phyloP scores from a whole-genome alignment of 2,797 vertebrate genomes.

The Urocyon cinereoargenteus region DNA sequence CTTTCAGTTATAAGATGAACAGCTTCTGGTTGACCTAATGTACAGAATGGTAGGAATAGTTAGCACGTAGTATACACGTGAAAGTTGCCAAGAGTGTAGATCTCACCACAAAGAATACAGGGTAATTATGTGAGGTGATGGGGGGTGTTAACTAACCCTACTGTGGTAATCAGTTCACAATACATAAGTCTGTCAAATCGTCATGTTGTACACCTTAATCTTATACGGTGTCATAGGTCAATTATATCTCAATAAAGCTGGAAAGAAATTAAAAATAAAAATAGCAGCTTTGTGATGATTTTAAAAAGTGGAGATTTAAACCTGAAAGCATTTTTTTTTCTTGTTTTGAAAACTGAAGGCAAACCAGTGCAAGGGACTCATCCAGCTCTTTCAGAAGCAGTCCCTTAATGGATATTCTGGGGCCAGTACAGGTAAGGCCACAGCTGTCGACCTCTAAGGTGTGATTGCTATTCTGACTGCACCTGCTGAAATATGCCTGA shows the following conservation, averaged over 20 bases:
- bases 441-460: neutral
- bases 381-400: neutral
- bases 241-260: neutral
- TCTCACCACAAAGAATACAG: neutral
- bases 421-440: neutral
- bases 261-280: neutral
- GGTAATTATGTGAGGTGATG: neutral
- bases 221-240: neutral
- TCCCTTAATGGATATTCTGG: neutral
- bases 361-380: neutral
- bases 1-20: neutral
- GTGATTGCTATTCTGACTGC: neutral
- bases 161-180: neutral
- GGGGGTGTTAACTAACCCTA: neutral
- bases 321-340: neutral
- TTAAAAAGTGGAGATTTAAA: neutral
- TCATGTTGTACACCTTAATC: neutral
- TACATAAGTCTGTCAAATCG: neutral
- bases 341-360: neutral
- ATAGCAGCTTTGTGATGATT: neutral
- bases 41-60: neutral
- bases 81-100: neutral
- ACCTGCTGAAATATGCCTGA: neutral
- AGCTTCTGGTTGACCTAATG: neutral
- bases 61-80: neutral